Conservation (phyloP, 2,797 vertebrate genomes). For the Notamacropus eugenii region DNA sequence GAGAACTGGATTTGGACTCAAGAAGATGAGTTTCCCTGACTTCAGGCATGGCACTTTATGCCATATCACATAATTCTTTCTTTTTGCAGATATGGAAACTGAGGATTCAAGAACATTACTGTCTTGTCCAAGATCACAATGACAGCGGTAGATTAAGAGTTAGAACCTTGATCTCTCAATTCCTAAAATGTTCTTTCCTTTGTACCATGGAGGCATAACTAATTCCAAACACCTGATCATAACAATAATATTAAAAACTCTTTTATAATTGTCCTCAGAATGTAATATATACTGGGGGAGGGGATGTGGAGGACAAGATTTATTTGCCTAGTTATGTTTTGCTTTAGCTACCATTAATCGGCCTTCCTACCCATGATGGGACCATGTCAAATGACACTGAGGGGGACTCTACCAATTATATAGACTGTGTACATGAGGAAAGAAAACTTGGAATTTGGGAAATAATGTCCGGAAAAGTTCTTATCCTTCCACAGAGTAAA, state of each 20-base stretch:
- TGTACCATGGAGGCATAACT: neutral
- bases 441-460: neutral
- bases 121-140: neutral
- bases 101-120: neutral
- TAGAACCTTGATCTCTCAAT: neutral
- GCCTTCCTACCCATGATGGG: neutral
- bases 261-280: neutral
- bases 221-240: neutral
- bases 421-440: neutral
- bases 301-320: neutral
- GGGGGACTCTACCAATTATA: neutral
- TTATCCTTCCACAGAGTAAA: neutral
- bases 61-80: neutral
- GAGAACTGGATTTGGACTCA: neutral
- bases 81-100: neutral
- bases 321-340: neutral
- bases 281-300: neutral
- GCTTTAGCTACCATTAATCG: neutral
- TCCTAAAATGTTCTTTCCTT: neutral
- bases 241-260: neutral
- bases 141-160: neutral
- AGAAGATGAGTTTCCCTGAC: neutral
- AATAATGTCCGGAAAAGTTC: neutral
- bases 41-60: neutral
- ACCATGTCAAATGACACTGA: neutral